These are phyloP conservation scores for Amphilophus citrinellus DNA, from an alignment of 2,113 vertebrate species.

Conservation along the genomic window DNA sequence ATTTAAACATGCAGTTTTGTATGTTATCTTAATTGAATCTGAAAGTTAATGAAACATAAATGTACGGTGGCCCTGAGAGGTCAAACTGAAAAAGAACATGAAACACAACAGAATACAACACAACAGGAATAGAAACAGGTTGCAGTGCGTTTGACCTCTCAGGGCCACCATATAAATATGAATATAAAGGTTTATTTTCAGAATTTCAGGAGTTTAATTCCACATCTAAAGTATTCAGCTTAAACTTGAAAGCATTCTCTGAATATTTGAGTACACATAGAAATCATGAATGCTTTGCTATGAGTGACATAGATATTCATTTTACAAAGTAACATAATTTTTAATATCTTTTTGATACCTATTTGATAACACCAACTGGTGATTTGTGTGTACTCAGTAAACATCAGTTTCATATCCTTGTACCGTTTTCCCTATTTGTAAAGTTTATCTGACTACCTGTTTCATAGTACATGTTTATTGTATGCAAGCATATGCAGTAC, in stretches of 20 bases:
- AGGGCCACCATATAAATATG: neutral
- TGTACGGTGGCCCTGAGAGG: too few relatives aligned
- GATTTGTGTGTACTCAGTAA: neutral
- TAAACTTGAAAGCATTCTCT: neutral
- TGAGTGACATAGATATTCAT: conserved; percentile 4
- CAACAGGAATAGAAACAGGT: too few relatives aligned
- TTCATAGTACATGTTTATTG: conserved; percentile 15
- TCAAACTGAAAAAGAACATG: too few relatives aligned
- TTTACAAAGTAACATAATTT: neutral
- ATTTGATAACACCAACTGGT: neutral
- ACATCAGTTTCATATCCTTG: neutral
- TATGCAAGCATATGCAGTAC: neutral
- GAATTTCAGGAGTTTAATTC: neutral
- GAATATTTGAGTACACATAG: neutral
- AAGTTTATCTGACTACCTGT: neutral
- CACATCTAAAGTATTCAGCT: neutral
- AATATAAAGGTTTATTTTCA: neutral
- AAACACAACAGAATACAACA: too few relatives aligned
- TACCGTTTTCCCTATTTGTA: neutral
- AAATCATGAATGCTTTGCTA: neutral
- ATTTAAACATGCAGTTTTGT: conserved; percentile 21
- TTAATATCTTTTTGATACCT: conserved; percentile 21
- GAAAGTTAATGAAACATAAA: neutral
- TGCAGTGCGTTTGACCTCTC: too few relatives aligned
- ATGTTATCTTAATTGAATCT: neutral